Evolutionary conservation across 2,113 vertebrate genomes (phyloP), one percentile per base, ranked within the genome.

Genomic region (Scomber colias): DNA sequence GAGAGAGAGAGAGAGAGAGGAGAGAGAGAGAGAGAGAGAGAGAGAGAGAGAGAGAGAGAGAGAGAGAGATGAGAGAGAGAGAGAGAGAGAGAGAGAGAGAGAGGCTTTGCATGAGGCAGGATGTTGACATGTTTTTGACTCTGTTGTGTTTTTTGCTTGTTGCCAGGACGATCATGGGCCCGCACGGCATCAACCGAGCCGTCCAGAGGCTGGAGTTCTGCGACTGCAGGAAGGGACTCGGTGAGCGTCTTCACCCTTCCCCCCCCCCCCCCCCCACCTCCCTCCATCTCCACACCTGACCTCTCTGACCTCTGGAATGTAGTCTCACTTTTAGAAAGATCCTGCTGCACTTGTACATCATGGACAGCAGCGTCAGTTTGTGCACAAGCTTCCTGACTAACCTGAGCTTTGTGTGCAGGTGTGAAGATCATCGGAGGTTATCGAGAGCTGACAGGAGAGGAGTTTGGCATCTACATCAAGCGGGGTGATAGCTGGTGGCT

Each of bases 391-490:
- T 55, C 40, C 48, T 21, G 11, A 35, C 49, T 48, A 40, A 76
- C 35, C 56, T 10, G 31, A 57, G 19, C 30, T 48, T 44, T 27
- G 9, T 50, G 11, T 65, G 1, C 86, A 97, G 97, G 97, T 71
- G 95, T 97, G 85, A 96, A 97, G 87, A 93, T 97, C 69, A 96
- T 96, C 53, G 96, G 97, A 17, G 96, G 96, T 31, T 96, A 95
- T 90, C 82, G 91, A 51, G 95, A 95, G 67, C 84, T 92, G 79
- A 96, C 94, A 0, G 94, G 95, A 54, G 96, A 97, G 83, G 96
- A 96, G 80, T 97, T 95, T 71, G 97, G 96, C 7, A 94, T 97
- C 90, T 97, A 95, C 87, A 93, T 97, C 65, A 97, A 97, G 87
- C 89, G 96, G 71, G 71, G 93, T 97, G 86, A 90, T 97, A 0